Evolutionary conservation across 2,888 invertebrate genomes (phyloP).

Genomic region (Lamellibrachia columna): DNA sequence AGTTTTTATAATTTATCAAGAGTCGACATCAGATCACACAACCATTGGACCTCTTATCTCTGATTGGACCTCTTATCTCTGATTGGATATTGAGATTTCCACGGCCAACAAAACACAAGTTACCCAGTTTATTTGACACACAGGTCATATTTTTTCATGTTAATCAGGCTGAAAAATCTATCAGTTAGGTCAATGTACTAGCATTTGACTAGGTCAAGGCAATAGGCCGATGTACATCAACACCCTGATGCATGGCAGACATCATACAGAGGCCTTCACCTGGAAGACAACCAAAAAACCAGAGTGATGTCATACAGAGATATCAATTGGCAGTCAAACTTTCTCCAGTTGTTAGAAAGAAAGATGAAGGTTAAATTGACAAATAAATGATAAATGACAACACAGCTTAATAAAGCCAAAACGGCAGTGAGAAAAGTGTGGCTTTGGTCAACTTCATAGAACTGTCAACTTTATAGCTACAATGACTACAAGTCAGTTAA

Average conservation of each 20-base stretch:
- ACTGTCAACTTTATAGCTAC: too few relatives aligned
- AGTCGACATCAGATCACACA: too few relatives aligned
- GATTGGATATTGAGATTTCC: neutral
- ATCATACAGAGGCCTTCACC: neutral
- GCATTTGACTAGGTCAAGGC: neutral
- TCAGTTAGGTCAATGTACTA: neutral
- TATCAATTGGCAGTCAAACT: neutral
- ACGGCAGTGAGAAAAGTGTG: too few relatives aligned
- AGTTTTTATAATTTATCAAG: too few relatives aligned
- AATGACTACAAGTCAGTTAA: neutral
- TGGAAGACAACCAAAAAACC: neutral
- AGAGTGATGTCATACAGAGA: too few relatives aligned
- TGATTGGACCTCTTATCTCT: neutral
- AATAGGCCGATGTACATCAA: neutral
- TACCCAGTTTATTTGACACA: neutral
- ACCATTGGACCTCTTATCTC: too few relatives aligned
- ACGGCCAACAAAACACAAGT: neutral
- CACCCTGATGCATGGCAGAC: neutral
- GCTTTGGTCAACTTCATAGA: neutral
- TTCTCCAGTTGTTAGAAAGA: neutral
- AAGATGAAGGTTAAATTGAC: neutral
- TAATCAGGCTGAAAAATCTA: neutral
- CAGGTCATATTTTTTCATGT: too few relatives aligned
- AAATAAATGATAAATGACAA: neutral
- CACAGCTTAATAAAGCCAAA: neutral